Conservation (phyloP, 2,113 vertebrate genomes). For the Diadophis punctatus region DNA sequence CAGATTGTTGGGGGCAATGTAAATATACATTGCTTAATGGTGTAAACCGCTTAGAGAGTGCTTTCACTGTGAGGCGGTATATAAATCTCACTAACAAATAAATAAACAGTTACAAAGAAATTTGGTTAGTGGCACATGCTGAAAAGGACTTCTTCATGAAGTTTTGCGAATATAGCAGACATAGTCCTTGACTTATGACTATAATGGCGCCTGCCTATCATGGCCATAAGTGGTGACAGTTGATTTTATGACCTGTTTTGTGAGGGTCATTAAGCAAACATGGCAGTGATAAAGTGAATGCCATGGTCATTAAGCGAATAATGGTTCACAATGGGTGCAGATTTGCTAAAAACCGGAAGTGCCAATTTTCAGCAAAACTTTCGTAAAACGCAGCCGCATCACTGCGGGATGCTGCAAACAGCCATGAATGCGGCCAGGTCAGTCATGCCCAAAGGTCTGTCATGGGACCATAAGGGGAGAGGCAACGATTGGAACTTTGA, state of each 20-base stretch:
- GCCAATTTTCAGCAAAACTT: background rate
- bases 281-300: background rate
- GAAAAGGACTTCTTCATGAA: background rate
- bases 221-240: background rate
- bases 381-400: background rate
- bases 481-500: background rate
- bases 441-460: background rate
- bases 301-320: background rate
- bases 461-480: background rate
- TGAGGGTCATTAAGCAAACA: background rate
- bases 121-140: background rate
- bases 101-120: background rate
- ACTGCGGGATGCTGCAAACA: background rate
- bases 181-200: background rate
- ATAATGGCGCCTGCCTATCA: background rate
- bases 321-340: background rate
- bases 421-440: background rate
- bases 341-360: background rate
- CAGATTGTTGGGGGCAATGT: too few relatives aligned
- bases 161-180: background rate
- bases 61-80: too few relatives aligned
- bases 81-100: too few relatives aligned
- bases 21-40: too few relatives aligned
- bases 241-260: background rate
- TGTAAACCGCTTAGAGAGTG: too few relatives aligned